Evolutionary conservation across 2,888 invertebrate genomes (phyloP), one percentile per base, ranked within the genome.

Genomic region (Eretmocerus hayati): DNA sequence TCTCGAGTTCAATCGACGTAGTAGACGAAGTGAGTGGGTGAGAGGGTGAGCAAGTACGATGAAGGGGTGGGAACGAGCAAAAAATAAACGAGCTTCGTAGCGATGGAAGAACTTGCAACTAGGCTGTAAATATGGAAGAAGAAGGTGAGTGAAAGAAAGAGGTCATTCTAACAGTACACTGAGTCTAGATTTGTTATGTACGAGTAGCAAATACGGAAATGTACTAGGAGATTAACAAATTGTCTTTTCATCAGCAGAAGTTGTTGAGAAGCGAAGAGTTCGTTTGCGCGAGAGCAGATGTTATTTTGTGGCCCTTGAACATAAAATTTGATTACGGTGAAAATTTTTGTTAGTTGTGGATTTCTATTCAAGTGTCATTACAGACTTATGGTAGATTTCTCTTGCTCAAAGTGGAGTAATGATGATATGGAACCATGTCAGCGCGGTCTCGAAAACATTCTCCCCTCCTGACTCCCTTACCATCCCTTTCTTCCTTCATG

Each of bases 211-310:
- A 26, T 16, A 35, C 30, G 19, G 58, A 56, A 59, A 11, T 11
- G 59, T 58, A 61, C 59, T 62, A 64, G 57, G 53, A 60, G 61
- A 61, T 61, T 64, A 66, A 66, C 65, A 65, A 65, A 64, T 60
- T 62, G 55, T 57, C 41, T 31, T 41, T 45, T 45, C 45, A 22
- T 31, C 41, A 42, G 32, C 45, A 50, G 42, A 37, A 41, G 32
- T 6, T 26, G 26, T 11, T 26, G 11, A 6, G 6, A 11, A 26
- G 26, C 26, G 26, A 26, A 11, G 26, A 26, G 11, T n/a, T n/a
- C n/a, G n/a, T n/a, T n/a, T n/a, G n/a, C n/a, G n/a, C n/a, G n/a
- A n/a, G n/a, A n/a, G n/a, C n/a, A n/a, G n/a, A n/a, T n/a, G n/a
- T n/a, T n/a, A n/a, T n/a, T n/a, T n/a, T n/a, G n/a, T n/a, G n/a